Conservation (phyloP, 2,113 vertebrate genomes). For the Aptenodytes forsteri region DNA sequence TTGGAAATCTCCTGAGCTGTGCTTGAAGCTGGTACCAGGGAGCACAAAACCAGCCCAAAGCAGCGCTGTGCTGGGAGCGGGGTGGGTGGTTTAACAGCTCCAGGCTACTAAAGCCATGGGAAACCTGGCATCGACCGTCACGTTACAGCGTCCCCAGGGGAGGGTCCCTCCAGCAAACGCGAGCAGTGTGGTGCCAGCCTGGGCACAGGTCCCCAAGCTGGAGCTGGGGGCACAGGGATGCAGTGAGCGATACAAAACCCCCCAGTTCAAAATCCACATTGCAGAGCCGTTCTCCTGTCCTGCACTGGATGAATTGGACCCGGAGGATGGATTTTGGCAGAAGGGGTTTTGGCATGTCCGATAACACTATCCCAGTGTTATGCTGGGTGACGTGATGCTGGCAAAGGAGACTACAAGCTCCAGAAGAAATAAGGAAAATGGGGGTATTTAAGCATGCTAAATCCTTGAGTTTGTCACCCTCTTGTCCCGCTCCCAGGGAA, state of each 20-base stretch:
- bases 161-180: not conserved
- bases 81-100: not conserved
- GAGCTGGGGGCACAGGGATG: not conserved
- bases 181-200: not conserved
- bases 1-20: not conserved
- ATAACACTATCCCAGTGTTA: fast-evolving
- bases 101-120: not conserved
- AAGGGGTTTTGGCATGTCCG: not conserved
- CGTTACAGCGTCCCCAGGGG: fast-evolving
- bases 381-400: fast-evolving
- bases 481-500: not conserved
- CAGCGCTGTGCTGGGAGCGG: not conserved
- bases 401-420: not conserved
- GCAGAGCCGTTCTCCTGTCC: not conserved
- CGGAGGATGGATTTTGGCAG: not conserved
- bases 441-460: not conserved
- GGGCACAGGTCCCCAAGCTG: too few species aligned
- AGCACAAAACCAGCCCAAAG: not conserved
- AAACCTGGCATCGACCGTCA: not conserved
- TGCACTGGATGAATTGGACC: not conserved
- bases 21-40: not conserved
- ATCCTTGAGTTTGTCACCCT: not conserved
- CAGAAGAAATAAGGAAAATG: not conserved
- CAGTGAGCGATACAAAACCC: fast-evolving
- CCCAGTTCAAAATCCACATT: not conserved